Percentiles rank a stretch among this genome's conserved stretches.
Conservation (phyloP, 2,888 invertebrate species). For the Andrena praecox region DNA sequence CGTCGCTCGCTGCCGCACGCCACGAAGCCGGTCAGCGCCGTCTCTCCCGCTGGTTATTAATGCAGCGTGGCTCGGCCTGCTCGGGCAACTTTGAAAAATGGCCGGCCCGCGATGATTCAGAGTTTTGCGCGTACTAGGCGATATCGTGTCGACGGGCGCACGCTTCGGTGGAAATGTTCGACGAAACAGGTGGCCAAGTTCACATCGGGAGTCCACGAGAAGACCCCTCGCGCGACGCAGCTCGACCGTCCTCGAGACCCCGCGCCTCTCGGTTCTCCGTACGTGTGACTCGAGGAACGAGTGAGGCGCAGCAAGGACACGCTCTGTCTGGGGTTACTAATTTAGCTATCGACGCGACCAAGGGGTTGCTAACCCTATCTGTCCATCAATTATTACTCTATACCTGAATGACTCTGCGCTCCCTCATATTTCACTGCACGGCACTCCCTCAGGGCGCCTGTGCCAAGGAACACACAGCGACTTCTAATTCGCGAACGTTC, state of each 20-base stretch:
- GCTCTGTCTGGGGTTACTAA: background rate
- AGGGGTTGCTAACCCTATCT: no score
- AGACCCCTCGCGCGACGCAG: conserved; percentile 21
- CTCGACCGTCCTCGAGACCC: conserved; percentile 43
- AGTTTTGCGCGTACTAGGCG: conserved; percentile 68
- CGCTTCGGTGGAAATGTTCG: conserved; percentile 67
- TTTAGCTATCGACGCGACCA: no score
- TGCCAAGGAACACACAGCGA: background rate
- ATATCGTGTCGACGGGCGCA: conserved; percentile 67
- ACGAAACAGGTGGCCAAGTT: conserved; percentile 69
- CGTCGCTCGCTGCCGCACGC: conserved; percentile 66
- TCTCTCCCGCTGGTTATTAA: conserved; percentile 71
- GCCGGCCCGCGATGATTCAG: conserved; percentile 73
- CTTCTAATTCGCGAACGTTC: conserved; percentile 41
- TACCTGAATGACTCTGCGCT: background rate
- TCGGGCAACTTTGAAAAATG: conserved; percentile 73
- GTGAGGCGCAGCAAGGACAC: background rate
- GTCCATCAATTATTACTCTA: no score
- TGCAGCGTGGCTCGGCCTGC: conserved; percentile 63
- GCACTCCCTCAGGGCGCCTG: background rate
- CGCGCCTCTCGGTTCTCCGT: background rate
- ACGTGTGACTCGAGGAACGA: background rate
- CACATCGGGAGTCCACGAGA: conserved; percentile 58
- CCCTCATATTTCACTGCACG: background rate
- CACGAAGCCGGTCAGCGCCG: conserved; percentile 68